Base-by-base conservation (phyloP, 2,888 invertebrate genomes). In the Andrena camellia region DNA sequence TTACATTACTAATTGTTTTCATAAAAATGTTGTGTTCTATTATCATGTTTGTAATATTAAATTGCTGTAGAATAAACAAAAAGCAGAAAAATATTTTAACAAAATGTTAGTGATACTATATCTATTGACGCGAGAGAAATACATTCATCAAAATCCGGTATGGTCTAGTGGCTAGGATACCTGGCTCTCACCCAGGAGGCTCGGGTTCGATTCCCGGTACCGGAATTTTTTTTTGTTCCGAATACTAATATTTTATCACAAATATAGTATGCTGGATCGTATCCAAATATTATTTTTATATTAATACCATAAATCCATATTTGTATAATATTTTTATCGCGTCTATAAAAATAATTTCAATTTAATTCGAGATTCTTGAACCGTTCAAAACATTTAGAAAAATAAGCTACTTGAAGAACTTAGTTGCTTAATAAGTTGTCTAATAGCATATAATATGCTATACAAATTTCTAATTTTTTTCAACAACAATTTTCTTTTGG, bases 131-230 rank as follows among this genome's bases (percentile, higher is more conserved):
- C 1, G 4, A 13, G 4, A 57, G 23, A 1, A 3, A 0, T 23
- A 8, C 3, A 23, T 0, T 10, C 13, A 57, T 8, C 3, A 0
- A 10, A 23, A 8, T 95, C 94, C 95, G 94, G 94, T 95, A 95
- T 95, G 95, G 95, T 95, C 95, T 95, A 95, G 95, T 95, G 95
- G 95, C 94, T 95, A 95, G 95, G 95, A 95, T 95, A 95, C 94
- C 95, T 95, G 95, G 95, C 95, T 95, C 94, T 95, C 95, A 95
- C 95, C 95, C 95, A 95, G 95, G 95, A 95, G 95, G 95, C 95
- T 95, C 95, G 95, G 95, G 95, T 95, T 95, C 95, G 95, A 95
- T 95, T 95, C 95, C 95, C 95, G 95, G 95, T 95, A 95, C 94
- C 94, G 95, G 95, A 95, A 4, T 10, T 35, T 33, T 62, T 33